Base-by-base conservation (phyloP, 2,797 vertebrate species). In the Melanotaenia maccullochi region DNA sequence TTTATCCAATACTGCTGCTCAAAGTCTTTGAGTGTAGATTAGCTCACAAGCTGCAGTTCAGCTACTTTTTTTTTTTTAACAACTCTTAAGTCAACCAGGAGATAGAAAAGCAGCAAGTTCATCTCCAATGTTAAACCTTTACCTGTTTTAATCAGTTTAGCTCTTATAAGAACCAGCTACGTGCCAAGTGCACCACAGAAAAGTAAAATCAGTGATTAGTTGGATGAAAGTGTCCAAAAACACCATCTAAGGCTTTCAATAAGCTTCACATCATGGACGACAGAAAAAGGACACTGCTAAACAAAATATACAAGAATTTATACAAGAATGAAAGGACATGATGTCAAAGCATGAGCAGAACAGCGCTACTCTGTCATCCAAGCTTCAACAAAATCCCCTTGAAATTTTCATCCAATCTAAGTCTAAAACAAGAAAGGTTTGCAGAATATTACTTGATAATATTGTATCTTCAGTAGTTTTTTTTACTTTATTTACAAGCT, bases 301-400 rank as follows among this genome's bases (percentile, higher is more conserved):
- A 25, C 25, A 25, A 30, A 30, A 30, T 30, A 30, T 30, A 25
- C 25, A 25, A 25, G 25, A 30, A 13, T 65, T 70, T 38, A 49
- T 6, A 9, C n/a, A 44, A 44, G 58, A 69, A 30, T 9, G 6
- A 61, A 76, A 75, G 30, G 4, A 14, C 3, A 0, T 40, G 12
- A 13, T 40, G 35, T 33, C n/a, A 59, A 59, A 38, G n/a, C 20
- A 44, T 51, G n/a, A 66, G n/a, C n/a, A 66, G 82, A 89, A 87
- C 69, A 82, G 78, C 78, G 42, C 86, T 40, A 0, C 16, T 24
- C 30, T 51, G 52, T 85, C 72, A 82, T 65, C 0, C 24, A 71
- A 20, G 2, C 2, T 28, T 58, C 16, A 47, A 44, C 11, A 44
- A 78, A 75, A 75, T 60, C 0, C 7, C 36, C 68, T 52, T 59